Evolutionary conservation across 2,888 invertebrate genomes (phyloP).

Genomic region (Microctonus hyperodae): DNA sequence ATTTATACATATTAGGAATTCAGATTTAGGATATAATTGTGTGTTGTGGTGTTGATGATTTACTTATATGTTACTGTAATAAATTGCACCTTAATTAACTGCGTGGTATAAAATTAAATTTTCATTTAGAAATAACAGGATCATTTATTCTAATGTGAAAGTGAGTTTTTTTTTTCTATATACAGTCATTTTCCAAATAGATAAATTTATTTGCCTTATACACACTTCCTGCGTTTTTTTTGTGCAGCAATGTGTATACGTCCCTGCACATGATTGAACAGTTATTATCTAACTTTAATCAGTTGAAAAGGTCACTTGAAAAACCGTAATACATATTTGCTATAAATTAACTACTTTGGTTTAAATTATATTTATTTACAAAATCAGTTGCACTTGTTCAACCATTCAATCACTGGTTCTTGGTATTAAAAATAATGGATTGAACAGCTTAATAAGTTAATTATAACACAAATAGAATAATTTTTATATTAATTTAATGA

Average conservation of each 20-base stretch:
- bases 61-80: conserved; percentile 58
- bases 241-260: not conserved
- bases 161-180: not conserved
- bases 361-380: not conserved
- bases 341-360: not conserved
- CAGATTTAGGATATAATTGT: conserved; percentile 67
- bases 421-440: not conserved
- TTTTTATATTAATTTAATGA: not conserved
- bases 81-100: not conserved
- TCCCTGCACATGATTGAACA: not conserved
- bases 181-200: not conserved
- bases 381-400: not conserved
- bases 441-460: not conserved
- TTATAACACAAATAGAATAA: no score
- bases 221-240: not conserved
- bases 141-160: not conserved
- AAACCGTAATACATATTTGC: not conserved
- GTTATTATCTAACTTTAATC: not conserved
- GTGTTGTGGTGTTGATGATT: conserved; percentile 70
- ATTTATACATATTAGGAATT: not conserved
- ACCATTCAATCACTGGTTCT: not conserved
- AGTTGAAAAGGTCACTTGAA: conserved; percentile 11
- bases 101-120: not conserved
- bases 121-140: not conserved
- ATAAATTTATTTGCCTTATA: not conserved